phyloP scores from a whole-genome alignment of 23 tunicate species.

The Halocynthia aurantium region DNA sequence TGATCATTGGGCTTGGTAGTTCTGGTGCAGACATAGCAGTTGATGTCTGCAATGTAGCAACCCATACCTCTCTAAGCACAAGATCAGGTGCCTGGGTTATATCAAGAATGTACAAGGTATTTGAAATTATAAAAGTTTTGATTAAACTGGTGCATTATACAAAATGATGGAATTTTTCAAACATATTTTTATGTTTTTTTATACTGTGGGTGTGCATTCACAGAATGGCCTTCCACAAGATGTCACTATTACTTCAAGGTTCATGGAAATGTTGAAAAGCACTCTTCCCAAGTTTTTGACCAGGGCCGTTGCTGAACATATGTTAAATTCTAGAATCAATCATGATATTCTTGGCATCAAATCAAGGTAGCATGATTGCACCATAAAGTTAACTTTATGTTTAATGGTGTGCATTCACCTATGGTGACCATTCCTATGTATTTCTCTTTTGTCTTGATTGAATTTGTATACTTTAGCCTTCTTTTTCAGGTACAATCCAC shows the following conservation, averaged over 20 bases:
- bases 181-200: background rate
- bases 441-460: background rate
- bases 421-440: background rate
- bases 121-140: background rate
- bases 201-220: background rate
- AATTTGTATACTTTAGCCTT: background rate
- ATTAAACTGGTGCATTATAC: background rate
- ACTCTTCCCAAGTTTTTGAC: background rate
- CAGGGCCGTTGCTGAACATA: background rate
- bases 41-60: constrained; percentile 12
- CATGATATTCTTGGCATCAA: constrained; percentile 5
- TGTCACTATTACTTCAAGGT: background rate
- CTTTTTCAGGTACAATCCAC: constrained; percentile 14
- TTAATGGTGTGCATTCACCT: too few species aligned
- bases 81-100: constrained; percentile 48
- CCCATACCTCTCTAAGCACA: constrained; percentile 35
- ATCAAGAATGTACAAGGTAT: constrained; percentile 39
- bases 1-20: constrained; percentile 44
- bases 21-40: constrained; percentile 56
- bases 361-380: background rate
- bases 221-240: constrained; percentile 24
- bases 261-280: background rate
- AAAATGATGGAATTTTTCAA: background rate
- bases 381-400: too few species aligned
- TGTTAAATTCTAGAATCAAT: constrained; percentile 3